Evolutionary conservation across 35 echinoderm and acorn worm genomes (phyloP), one percentile per base, ranked within the genome.

Genomic region (Ptychodera flava): DNA sequence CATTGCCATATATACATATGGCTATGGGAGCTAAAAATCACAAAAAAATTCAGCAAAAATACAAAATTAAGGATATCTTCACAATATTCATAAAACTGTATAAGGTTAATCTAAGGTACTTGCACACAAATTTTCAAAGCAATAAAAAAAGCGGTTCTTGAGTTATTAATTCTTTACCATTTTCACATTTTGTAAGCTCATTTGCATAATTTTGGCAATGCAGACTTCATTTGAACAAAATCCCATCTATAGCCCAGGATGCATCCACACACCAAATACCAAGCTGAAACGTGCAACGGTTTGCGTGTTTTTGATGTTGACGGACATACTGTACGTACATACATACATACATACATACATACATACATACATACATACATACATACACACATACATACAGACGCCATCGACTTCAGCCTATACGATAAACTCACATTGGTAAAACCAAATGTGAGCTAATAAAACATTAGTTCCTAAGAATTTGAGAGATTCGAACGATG

Each of bases 311-410:
- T n/a, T n/a, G n/a, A n/a, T n/a, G n/a, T n/a, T n/a, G 45, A 64
- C 45, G 22, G 45, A 64, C 45, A 64, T 6, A 64, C 45, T 12
- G 45, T 64, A 64, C 45, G 22, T 64, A 64, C 45, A 64, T 64
- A 64, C 45, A 64, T 64, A 64, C 45, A 64, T 64, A 64, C 45
- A 64, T 64, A 64, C 45, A 64, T 64, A 64, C 45, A 64, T 64
- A 64, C 45, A 64, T 64, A 64, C 45, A 64, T 64, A 64, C 45
- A 64, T 64, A 64, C 45, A 64, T 6, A 64, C 45, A 64, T 22
- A 22, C 22, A 22, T 64, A 64, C 45, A 64, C 45, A 64, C n/a
- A n/a, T n/a, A n/a, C n/a, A n/a, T n/a, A n/a, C n/a, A n/a, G n/a
- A n/a, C n/a, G n/a, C n/a, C n/a, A n/a, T n/a, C n/a, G n/a, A n/a